These are phyloP conservation scores for Linnaemya vulpina DNA, from an alignment of 2,888 invertebrate species.

Conservation along the genomic window DNA sequence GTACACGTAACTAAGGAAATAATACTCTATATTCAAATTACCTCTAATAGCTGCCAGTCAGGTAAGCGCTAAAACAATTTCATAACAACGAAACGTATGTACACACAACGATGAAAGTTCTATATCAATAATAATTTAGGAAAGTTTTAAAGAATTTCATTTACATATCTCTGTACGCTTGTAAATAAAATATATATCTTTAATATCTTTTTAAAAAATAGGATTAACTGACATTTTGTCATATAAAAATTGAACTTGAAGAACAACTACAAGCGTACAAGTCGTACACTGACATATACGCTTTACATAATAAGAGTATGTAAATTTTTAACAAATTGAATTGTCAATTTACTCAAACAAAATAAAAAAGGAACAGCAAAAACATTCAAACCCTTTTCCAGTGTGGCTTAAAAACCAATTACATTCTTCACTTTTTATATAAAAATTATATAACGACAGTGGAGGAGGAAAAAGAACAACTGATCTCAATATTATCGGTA, in stretches of 20 bases:
- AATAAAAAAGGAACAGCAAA: neutral
- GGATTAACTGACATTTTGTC: neutral
- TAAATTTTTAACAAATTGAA: slow-evolving; percentile 46
- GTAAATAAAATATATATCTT: neutral
- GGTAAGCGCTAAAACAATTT: slow-evolving; percentile 63
- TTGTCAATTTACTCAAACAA: slow-evolving; percentile 30
- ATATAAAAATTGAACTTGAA: slow-evolving; percentile 26
- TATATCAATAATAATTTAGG: neutral
- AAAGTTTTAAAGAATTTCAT: neutral
- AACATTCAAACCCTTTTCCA: neutral
- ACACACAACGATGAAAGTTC: neutral
- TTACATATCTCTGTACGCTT: neutral
- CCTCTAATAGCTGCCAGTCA: slow-evolving; percentile 74
- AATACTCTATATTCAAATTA: slow-evolving; percentile 74
- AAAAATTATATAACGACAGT: neutral
- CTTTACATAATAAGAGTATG: slow-evolving; percentile 41
- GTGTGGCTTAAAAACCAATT: slow-evolving; percentile 10
- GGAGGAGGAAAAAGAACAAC: neutral
- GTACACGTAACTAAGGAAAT: slow-evolving; percentile 15
- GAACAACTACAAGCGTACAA: neutral
- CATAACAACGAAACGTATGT: slow-evolving; percentile 12
- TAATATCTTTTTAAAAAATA: neutral
- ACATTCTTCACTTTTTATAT: neutral
- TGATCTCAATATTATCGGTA: no score
- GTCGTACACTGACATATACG: slow-evolving; percentile 14